Base-by-base conservation (phyloP, 1,140 invertebrate genomes). In the Anastrepha ludens region DNA sequence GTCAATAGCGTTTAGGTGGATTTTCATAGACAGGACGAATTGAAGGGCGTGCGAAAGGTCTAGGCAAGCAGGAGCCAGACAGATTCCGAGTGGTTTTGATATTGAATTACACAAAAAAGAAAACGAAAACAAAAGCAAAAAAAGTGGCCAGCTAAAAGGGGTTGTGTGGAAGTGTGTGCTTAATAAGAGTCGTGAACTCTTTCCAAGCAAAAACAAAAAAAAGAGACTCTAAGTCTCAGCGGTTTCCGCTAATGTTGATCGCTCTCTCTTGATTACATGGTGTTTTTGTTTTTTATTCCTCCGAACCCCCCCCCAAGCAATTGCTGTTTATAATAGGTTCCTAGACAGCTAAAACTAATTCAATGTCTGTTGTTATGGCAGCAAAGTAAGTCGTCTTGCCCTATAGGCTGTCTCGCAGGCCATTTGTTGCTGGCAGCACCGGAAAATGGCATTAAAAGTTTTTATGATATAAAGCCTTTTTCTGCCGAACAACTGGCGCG, bases 381-480 rank as follows among this genome's bases (percentile, higher is more conserved):
- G 47, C 74, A 13, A 62, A 62, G 3, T 50, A 81, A 81, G 74
- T 81, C 41, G 9, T 55, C 8, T 17, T 55, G 47, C 44, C 47
- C 50, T 55, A 13, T n/a, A 13, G 9, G n/a, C 47, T 81, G n/a
- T 17, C 74, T 17, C 74, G 17, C 44, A 9, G 41, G 74, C 74
- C 15, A 81, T 81, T 50, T 81, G 29, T 29, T 17, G 47, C 47
- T 55, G 74, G 6, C 41, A 81, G 47, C 29, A 20, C 74, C 17
- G 17, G 50, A 13, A 81, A 81, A 81, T 55, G 50, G 17, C 47
- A 81, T 81, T 81, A 81, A 81, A 81, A 81, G 47, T 81, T 81
- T 81, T 15, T 81, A 81, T 81, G 47, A 20, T 55, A 81, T 81
- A 81, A 81, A 81, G 47, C 47, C 47, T 20, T 20, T 81, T 81